These are phyloP conservation scores for Hypercompe scribonia DNA, from an alignment of 2,888 invertebrate species.

Conservation along the genomic window DNA sequence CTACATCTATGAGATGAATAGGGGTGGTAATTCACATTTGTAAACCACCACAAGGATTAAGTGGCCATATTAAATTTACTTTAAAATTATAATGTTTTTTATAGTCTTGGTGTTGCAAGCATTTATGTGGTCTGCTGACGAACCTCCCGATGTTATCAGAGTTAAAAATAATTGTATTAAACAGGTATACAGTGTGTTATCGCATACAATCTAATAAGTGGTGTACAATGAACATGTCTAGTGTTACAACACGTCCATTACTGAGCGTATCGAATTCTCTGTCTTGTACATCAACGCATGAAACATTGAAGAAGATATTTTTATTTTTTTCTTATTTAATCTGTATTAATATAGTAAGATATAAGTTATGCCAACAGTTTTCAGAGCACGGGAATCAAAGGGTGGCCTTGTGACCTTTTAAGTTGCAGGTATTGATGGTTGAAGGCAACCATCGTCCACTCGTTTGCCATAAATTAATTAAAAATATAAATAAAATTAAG, in stretches of 20 bases:
- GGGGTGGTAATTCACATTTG: too few species aligned
- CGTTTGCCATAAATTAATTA: too few species aligned
- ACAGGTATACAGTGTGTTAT: conserved; percentile 30
- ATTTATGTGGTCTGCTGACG: neutral
- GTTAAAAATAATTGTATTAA: conserved; percentile 32
- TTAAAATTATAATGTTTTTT: neutral
- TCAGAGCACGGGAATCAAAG: too few species aligned
- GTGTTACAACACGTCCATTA: conserved; percentile 50
- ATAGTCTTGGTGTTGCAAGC: neutral
- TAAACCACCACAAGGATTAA: too few species aligned
- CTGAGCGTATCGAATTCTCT: conserved; percentile 47
- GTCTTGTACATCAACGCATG: conserved; percentile 6
- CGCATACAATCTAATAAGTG: conserved; percentile 45
- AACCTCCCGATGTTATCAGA: conserved; percentile 5
- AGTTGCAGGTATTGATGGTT: too few species aligned
- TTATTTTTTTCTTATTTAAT: neutral
- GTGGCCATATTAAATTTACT: neutral
- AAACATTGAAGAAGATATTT: conserved; percentile 29
- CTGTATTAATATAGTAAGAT: too few species aligned
- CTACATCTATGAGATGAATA: too few species aligned
- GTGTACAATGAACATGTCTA: conserved; percentile 39
- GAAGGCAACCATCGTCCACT: too few species aligned
- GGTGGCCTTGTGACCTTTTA: too few species aligned
- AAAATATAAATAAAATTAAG: too few species aligned
- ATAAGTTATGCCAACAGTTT: too few species aligned